Percentiles rank a stretch among this genome's conserved stretches.
Conservation (phyloP, 2,113 vertebrate genomes). For the human (Homo sapiens) region DNA sequence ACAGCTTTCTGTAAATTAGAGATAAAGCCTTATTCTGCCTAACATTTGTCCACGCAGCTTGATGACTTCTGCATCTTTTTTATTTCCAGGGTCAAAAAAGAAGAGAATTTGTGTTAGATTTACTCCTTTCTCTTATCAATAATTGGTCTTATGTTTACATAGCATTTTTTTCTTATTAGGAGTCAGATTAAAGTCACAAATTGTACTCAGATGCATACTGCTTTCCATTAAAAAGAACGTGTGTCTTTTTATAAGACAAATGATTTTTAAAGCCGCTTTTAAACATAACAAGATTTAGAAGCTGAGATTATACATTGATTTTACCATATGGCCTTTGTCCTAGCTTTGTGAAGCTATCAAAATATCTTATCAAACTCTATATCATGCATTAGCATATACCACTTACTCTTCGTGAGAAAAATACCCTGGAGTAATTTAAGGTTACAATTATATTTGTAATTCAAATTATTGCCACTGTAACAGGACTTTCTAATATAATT, state of each 20-base stretch:
- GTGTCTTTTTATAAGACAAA: conserved; percentile 38
- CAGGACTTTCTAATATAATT: conserved; percentile 25
- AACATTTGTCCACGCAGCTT: conserved; percentile 49
- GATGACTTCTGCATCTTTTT: conserved; percentile 49
- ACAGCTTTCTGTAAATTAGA: conserved; percentile 76
- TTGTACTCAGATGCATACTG: neutral
- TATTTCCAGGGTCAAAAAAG: conserved; percentile 3
- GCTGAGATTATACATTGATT: conserved; percentile 56
- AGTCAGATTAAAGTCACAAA: conserved; percentile 51
- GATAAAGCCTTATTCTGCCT: conserved; percentile 61
- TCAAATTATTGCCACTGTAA: conserved; percentile 36
- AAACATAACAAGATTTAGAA: conserved; percentile 57
- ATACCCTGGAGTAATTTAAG: neutral
- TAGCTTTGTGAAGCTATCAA: neutral
- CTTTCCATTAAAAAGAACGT: conserved; percentile 6
- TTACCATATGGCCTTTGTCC: conserved; percentile 31
- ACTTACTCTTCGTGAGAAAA: conserved; percentile 29
- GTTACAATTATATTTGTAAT: conserved; percentile 33
- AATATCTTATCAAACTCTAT: neutral
- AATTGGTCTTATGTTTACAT: conserved; percentile 36
- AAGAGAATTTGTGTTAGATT: conserved; percentile 44
- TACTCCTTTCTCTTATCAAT: neutral
- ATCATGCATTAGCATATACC: conserved; percentile 27
- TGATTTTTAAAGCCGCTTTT: conserved; percentile 47
- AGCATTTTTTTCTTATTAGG: conserved; percentile 28